Evolutionary conservation across 2,888 invertebrate species (phyloP).

Genomic region (Netelia melanura): DNA sequence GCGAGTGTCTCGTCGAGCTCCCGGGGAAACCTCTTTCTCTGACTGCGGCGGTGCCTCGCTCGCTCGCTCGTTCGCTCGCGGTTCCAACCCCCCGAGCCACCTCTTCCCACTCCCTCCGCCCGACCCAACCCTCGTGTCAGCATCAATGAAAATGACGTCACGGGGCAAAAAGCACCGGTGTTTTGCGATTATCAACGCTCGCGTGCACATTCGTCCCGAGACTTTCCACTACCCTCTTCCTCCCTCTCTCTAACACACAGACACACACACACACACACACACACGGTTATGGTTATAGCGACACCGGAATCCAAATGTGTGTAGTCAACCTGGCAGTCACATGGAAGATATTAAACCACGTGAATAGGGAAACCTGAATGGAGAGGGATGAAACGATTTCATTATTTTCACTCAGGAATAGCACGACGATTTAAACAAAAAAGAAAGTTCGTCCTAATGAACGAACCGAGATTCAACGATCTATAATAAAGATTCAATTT

Average conservation of each 20-base stretch:
- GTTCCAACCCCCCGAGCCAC: constrained; percentile 17
- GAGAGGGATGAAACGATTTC: no score
- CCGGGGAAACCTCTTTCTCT: constrained; percentile 58
- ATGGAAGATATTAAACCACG: no score
- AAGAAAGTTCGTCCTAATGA: no score
- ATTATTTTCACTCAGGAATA: no score
- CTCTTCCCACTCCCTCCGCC: constrained; percentile 45
- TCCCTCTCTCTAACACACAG: constrained; percentile 19
- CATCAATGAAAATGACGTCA: constrained; percentile 87
- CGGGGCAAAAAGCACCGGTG: constrained; percentile 81
- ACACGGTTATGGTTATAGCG: not conserved
- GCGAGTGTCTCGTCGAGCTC: constrained; percentile 59
- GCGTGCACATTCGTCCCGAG: constrained; percentile 61
- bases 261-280: no score
- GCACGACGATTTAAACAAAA: no score
- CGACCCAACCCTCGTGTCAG: constrained; percentile 77
- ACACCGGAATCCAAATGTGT: no score
- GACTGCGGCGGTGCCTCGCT: not conserved
- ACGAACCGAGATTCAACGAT: not conserved
- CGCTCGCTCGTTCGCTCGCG: not conserved
- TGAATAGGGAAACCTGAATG: no score
- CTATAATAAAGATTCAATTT: constrained; percentile 6
- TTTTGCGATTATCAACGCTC: constrained; percentile 81
- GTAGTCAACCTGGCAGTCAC: no score
- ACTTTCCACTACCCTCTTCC: constrained; percentile 35